Evolutionary conservation across 2,888 invertebrate genomes (phyloP).

Genomic region (Nematopogon swammerdamellus): DNA sequence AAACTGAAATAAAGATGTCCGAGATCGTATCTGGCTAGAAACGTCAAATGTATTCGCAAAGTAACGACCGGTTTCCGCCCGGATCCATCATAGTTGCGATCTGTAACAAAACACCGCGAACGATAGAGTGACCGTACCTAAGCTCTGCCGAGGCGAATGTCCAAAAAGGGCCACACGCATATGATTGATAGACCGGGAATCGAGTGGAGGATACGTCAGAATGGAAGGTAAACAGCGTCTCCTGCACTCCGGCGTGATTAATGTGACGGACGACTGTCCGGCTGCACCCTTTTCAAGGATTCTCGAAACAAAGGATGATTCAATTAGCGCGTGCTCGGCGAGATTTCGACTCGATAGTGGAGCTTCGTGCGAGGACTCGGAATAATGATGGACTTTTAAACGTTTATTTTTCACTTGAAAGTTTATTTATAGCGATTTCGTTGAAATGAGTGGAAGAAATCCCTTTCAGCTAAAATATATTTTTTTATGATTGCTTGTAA

Average conservation of each 20-base stretch:
- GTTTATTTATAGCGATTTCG: too few relatives aligned
- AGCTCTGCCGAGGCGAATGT: background rate
- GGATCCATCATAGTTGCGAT: background rate
- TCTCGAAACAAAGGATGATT: background rate
- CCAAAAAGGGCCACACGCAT: background rate
- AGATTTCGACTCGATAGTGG: too few relatives aligned
- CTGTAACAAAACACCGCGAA: background rate
- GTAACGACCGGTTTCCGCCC: background rate
- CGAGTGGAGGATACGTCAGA: background rate
- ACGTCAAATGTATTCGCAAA: too few relatives aligned
- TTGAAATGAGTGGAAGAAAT: too few relatives aligned
- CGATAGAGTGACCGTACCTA: too few relatives aligned
- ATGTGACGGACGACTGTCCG: background rate
- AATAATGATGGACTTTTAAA: too few relatives aligned
- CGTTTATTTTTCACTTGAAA: too few relatives aligned
- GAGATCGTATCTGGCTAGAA: too few relatives aligned
- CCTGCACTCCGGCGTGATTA: background rate
- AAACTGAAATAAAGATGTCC: too few relatives aligned
- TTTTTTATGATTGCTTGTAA: too few relatives aligned
- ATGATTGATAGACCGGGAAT: background rate
- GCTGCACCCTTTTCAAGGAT: background rate
- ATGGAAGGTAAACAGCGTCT: background rate
- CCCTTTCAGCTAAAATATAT: too few relatives aligned
- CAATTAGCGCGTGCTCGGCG: background rate
- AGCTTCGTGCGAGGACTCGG: too few relatives aligned